These are phyloP conservation scores for Beaufortia kweichowensis DNA, from an alignment of 2,113 vertebrate species.

Conservation along the genomic window DNA sequence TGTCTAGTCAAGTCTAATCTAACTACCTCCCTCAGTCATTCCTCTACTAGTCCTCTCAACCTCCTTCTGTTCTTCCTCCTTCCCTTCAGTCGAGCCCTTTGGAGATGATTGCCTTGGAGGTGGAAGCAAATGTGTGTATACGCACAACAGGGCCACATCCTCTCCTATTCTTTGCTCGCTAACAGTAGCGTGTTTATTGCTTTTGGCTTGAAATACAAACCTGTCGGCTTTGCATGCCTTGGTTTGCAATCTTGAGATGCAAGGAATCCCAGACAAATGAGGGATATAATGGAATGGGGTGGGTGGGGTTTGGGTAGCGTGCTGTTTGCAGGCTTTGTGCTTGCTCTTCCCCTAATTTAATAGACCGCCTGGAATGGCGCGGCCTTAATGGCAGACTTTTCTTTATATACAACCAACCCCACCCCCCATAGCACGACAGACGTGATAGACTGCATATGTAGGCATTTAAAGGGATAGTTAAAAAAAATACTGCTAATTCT, in stretches of 20 bases:
- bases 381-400: conserved; percentile 41
- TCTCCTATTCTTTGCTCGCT: conserved; percentile 67
- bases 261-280: conserved; percentile 76
- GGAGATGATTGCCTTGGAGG: conserved; percentile 95
- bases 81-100: conserved; percentile 92
- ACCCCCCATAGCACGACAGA: conserved; percentile 3
- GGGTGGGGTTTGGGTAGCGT: conserved; percentile 53
- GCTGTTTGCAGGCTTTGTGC: conserved; percentile 61
- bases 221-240: conserved; percentile 83
- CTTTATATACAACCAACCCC: neutral
- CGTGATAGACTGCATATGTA: conserved; percentile 19
- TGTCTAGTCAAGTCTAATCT: conserved; percentile 53
- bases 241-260: conserved; percentile 50
- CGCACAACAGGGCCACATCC: conserved; percentile 68
- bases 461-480: neutral
- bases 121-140: conserved; percentile 99
- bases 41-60: conserved; percentile 50
- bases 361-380: conserved; percentile 42
- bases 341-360: conserved; percentile 50
- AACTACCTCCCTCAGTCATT: conserved; percentile 62
- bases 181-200: conserved; percentile 64
- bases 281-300: conserved; percentile 26
- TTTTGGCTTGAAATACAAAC: conserved; percentile 56
- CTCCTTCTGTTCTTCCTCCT: conserved; percentile 87
- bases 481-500: neutral